These are phyloP conservation scores for Temnopleurus reevesii DNA, from an alignment of 53 echinoderm and acorn worm species.

Conservation along the genomic window DNA sequence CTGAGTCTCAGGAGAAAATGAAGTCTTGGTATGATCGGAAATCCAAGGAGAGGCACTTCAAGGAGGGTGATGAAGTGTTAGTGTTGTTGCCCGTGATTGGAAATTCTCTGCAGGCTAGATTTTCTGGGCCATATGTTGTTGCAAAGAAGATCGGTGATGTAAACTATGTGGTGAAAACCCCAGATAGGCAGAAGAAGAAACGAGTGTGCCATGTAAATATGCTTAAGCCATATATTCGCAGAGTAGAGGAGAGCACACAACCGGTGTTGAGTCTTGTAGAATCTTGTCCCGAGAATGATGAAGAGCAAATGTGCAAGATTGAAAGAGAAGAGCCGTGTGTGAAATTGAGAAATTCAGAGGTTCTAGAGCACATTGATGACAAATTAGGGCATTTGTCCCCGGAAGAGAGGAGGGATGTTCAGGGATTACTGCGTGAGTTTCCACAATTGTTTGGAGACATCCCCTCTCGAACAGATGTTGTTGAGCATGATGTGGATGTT, in stretches of 20 bases:
- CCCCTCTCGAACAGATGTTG: too few relatives aligned
- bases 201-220: constrained; percentile 76
- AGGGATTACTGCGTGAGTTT: too few relatives aligned
- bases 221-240: constrained; percentile 61
- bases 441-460: too few relatives aligned
- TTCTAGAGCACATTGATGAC: background rate
- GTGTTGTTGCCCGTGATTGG: too few relatives aligned
- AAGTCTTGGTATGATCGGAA: too few relatives aligned
- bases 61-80: too few relatives aligned
- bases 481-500: too few relatives aligned
- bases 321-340: background rate
- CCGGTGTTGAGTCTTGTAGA: background rate
- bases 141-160: constrained; percentile 29
- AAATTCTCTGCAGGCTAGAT: too few relatives aligned
- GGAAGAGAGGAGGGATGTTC: background rate
- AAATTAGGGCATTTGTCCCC: background rate
- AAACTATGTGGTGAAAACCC: constrained; percentile 65
- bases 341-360: background rate
- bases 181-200: constrained; percentile 60
- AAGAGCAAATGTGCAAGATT: background rate
- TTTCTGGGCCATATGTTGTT: too few relatives aligned
- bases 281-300: background rate
- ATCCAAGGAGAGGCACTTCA: too few relatives aligned
- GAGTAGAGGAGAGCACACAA: background rate
- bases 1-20: too few relatives aligned